These are phyloP conservation scores for Ecliptopera silaceata DNA, from an alignment of 2,888 invertebrate species.

Conservation along the genomic window DNA sequence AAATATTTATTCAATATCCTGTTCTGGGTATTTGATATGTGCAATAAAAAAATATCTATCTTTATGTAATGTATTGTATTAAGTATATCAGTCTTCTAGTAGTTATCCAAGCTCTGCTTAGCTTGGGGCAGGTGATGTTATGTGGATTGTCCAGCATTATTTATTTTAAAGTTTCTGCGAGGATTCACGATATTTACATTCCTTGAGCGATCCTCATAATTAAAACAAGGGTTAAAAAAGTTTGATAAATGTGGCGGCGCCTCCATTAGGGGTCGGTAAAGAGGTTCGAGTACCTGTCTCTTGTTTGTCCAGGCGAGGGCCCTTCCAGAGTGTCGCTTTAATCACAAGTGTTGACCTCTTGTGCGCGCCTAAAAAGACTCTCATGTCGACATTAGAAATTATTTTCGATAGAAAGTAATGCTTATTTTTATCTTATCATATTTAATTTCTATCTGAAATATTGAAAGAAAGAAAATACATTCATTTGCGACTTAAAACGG, in stretches of 20 bases:
- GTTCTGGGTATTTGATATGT: no score
- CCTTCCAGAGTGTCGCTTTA: constrained; percentile 69
- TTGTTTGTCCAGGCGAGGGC: constrained; percentile 68
- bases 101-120: no score
- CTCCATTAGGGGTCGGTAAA: constrained; percentile 61
- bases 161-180: no score
- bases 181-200: no score
- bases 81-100: no score
- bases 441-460: neutral
- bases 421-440: neutral
- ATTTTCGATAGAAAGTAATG: constrained; percentile 20
- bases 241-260: constrained; percentile 38
- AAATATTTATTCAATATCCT: no score
- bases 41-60: no score
- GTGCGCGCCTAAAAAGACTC: constrained; percentile 42
- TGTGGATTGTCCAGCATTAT: no score
- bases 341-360: constrained; percentile 68
- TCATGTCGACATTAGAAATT: constrained; percentile 28
- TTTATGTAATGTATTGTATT: no score
- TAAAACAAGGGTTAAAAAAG: constrained; percentile 18
- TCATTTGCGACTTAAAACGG: no score
- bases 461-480: no score
- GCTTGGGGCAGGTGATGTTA: no score
- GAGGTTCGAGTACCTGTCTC: constrained; percentile 66
- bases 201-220: neutral